These are phyloP conservation scores for Furcifer pardalis DNA, from an alignment of 2,797 vertebrate species.

Conservation along the genomic window DNA sequence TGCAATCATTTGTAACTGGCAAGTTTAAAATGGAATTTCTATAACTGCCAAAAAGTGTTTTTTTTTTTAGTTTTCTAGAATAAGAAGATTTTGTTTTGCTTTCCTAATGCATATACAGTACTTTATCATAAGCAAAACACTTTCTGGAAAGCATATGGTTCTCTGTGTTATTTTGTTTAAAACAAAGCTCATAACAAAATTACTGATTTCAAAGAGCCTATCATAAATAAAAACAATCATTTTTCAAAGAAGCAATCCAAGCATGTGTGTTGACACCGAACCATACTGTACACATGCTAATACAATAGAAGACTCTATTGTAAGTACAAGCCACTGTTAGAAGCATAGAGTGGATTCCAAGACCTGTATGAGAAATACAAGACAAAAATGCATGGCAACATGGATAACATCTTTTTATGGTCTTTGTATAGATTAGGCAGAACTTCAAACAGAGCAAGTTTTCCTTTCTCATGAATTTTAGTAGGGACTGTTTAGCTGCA, in stretches of 20 bases:
- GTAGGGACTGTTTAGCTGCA: not conserved
- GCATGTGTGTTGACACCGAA: not conserved
- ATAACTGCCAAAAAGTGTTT: conserved; percentile 12
- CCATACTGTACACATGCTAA: not conserved
- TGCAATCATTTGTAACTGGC: not conserved
- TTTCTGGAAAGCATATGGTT: conserved; percentile 7
- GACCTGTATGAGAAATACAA: not conserved
- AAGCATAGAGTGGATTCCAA: not conserved
- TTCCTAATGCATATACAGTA: conserved; percentile 30
- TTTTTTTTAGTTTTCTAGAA: conserved; percentile 37
- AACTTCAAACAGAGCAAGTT: not conserved
- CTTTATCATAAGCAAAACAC: not conserved
- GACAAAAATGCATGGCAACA: too few relatives aligned
- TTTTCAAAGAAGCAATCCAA: not conserved
- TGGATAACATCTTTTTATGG: not conserved
- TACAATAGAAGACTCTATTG: not conserved
- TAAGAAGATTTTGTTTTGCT: conserved; percentile 12
- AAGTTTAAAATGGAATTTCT: conserved; percentile 14
- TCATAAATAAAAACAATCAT: conserved; percentile 15
- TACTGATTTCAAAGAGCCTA: conserved; percentile 12
- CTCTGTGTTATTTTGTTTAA: not conserved
- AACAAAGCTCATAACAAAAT: conserved; percentile 8
- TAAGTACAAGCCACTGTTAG: not conserved
- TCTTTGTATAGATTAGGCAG: not conserved
- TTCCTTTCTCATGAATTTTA: not conserved